Conservation (phyloP, 2,797 vertebrate species). For the Monodelphis domestica region DNA sequence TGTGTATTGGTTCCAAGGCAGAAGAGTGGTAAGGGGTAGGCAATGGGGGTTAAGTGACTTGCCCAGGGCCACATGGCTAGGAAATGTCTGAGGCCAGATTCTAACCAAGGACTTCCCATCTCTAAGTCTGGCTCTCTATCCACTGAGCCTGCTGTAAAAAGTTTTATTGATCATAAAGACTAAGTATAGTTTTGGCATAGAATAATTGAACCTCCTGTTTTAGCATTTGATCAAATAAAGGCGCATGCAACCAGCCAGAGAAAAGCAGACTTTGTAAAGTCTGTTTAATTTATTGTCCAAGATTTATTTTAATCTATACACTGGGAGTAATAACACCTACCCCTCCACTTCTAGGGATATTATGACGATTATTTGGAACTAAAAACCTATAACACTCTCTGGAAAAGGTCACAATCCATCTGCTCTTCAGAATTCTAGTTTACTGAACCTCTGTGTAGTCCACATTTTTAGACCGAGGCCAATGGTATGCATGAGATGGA, state of each 20-base stretch:
- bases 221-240: background rate
- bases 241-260: background rate
- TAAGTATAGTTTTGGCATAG: background rate
- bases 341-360: background rate
- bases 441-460: background rate
- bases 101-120: too few species aligned
- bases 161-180: background rate
- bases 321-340: background rate
- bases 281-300: background rate
- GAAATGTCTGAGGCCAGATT: too few species aligned
- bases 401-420: background rate
- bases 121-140: too few species aligned
- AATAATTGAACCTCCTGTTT: background rate
- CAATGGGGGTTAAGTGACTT: too few species aligned
- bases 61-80: too few species aligned
- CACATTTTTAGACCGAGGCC: background rate
- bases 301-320: conserved; percentile 1
- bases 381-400: background rate
- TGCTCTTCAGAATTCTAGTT: background rate
- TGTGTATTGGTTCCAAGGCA: too few species aligned
- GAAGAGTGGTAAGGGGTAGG: too few species aligned
- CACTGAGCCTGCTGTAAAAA: too few species aligned
- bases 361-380: background rate
- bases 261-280: background rate
- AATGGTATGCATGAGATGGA: background rate